Base-by-base conservation (phyloP, 1,140 invertebrate species). In the Apis mellifera region DNA sequence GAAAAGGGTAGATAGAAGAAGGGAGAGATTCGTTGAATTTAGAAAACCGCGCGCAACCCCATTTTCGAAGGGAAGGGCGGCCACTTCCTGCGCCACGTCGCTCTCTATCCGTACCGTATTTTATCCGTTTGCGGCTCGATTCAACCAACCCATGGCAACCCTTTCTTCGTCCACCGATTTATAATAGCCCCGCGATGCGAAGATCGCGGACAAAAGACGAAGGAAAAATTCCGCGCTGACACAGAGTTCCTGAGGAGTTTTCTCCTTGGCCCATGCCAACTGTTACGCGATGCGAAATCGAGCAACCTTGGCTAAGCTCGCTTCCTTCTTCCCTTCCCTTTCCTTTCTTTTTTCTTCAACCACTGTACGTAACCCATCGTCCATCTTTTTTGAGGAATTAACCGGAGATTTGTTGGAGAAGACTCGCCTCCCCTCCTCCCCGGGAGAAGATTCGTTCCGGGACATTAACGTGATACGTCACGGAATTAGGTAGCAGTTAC, bases 181-280 rank as follows among this genome's bases (percentile, higher is more conserved):
- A 89, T 89, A 89, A 89, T 84, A 66, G 81, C 69, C 66, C n/a
- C 59, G 80, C 84, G 77, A 83, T 42, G 55, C 82, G 66, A 89
- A 89, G 82, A 86, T 86, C 85, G 82, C 70, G 85, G 72, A 85
- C 87, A 86, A 89, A 89, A 87, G 87, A 62, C 60, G 73, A 54
- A 85, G 65, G 78, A 88, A 89, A 89, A 89, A 89, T 89, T 86
- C 84, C 71, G 64, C 78, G 87, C 87, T 89, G 87, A 89, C 78
- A 86, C 78, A 55, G 75, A 84, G 84, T 89, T 89, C 78, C 87
- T 3, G 32, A 32, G 32, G 87, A 78, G 4, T n/a, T n/a, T n/a
- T 32, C 76, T 54, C 55, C 1, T 57, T n/a, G n/a, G 65, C 74
- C 62, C 84, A 23, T 59, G 32, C 54, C 74, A 48, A 70, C 64